Evolutionary conservation across 1,140 invertebrate genomes (phyloP), one percentile per base, ranked within the genome.

Genomic region (Procambarus virginalis): DNA sequence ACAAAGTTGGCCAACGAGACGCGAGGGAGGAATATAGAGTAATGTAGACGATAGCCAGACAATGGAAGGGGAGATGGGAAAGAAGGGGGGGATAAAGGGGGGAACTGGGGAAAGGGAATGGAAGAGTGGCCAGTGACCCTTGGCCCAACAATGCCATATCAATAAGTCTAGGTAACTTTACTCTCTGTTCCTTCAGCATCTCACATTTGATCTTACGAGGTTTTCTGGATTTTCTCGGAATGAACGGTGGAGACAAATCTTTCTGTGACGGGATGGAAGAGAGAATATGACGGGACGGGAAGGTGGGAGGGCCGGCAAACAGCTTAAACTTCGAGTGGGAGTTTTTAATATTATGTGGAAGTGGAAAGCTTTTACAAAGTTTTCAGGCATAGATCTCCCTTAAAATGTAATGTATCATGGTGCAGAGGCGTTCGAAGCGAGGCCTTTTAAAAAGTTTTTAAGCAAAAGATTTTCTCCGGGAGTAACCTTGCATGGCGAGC

Each of bases 341-440:
- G 49, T 80, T 80, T 80, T 80, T 80, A 80, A 80, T 80, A 80
- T 80, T 80, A 80, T 80, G 78, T 80, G 78, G 55, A 80, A 80
- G 78, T 80, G 78, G 78, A 80, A 80, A 80, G 78, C 78, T 80
- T 55, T 80, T 17, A 80, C 12, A 80, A 80, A 80, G 49, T 80
- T 80, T 46, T 58, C 78, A 34, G 78, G 78, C 78, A 80, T 80
- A 80, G 78, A 80, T 80, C 78, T 80, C 55, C 78, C 78, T 80
- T 80, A 80, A 80, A 80, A 80, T 80, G 78, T 80, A 80, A 80
- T 80, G 78, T 80, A 80, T 80, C 78, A 80, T 80, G 78, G 55
- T 22, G 49, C 49, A 58, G 55, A 58, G 78, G 55, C 78, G 78
- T 80, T 80, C 55, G 78, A 58, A 80, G 55, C 78, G 49, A 80